These are phyloP conservation scores for Aldrovandia affinis DNA, from an alignment of 2,797 vertebrate genomes.

Conservation along the genomic window DNA sequence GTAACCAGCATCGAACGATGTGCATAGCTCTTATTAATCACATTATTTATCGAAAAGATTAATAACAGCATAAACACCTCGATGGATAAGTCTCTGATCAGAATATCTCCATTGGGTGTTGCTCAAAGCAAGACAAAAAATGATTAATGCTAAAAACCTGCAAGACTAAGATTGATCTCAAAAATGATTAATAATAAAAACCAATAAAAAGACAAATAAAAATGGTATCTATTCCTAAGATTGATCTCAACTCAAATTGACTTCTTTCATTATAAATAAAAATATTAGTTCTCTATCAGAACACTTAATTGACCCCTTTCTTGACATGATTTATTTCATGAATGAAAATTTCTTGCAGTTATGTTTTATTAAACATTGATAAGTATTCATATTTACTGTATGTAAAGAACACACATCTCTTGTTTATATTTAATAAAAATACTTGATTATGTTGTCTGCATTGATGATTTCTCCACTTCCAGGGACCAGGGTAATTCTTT, in stretches of 20 bases:
- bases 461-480: slow-evolving; percentile 88
- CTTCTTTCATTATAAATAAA: no score
- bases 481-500: slow-evolving; percentile 77
- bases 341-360: no score
- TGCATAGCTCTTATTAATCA: not conserved
- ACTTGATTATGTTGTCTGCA: slow-evolving; percentile 92
- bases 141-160: slow-evolving; percentile 93
- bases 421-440: slow-evolving; percentile 42
- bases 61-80: slow-evolving; percentile 75
- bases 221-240: not conserved
- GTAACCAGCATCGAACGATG: not conserved
- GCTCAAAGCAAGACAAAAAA: no score
- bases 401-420: not conserved
- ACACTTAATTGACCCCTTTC: no score
- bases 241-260: no score
- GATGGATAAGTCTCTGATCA: slow-evolving; percentile 91
- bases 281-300: no score
- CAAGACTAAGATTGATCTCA: slow-evolving; percentile 43
- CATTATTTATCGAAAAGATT: slow-evolving; percentile 13
- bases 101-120: slow-evolving; percentile 94
- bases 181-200: slow-evolving; percentile 23
- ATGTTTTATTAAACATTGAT: not conserved
- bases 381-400: not conserved
- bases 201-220: not conserved
- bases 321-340: no score